Conservation (phyloP, 2,888 invertebrate genomes). For the Oxycera nigricornis region DNA sequence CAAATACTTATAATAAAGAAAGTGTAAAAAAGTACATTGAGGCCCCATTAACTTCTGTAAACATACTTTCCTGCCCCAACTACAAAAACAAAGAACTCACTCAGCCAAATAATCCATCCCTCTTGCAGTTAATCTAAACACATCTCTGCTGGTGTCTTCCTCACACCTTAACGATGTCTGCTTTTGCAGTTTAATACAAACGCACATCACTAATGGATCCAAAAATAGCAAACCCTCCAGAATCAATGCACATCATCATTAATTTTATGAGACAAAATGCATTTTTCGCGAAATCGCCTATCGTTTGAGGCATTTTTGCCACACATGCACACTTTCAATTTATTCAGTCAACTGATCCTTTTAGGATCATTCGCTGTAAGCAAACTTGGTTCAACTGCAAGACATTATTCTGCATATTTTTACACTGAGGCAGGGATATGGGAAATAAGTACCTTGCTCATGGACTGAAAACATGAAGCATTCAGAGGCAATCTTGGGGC, state of each 20-base stretch:
- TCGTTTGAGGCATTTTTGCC: background rate
- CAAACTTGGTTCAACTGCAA: too few relatives aligned
- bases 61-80: too few relatives aligned
- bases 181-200: background rate
- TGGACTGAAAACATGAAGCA: background rate
- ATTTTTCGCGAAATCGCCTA: slow-evolving; percentile 22
- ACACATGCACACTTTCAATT: slow-evolving; percentile 12
- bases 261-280: slow-evolving; percentile 28
- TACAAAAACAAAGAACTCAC: too few relatives aligned
- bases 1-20: too few relatives aligned
- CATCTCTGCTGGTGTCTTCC: background rate
- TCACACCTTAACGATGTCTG: slow-evolving; percentile 1
- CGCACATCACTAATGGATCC: too few relatives aligned
- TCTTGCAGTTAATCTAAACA: background rate
- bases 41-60: too few relatives aligned
- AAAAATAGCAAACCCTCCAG: background rate
- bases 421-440: background rate
- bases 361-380: background rate
- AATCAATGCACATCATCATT: slow-evolving; percentile 16
- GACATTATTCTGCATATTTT: too few relatives aligned
- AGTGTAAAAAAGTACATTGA: too few relatives aligned
- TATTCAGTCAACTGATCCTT: background rate
- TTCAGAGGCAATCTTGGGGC: background rate
- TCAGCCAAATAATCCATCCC: background rate
- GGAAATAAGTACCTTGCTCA: too few relatives aligned